A percentile compares a stretch with the other conserved stretches of the same genome.
phyloP scores from a whole-genome alignment of 2,888 invertebrate genomes.

The Argyresthia albistria region DNA sequence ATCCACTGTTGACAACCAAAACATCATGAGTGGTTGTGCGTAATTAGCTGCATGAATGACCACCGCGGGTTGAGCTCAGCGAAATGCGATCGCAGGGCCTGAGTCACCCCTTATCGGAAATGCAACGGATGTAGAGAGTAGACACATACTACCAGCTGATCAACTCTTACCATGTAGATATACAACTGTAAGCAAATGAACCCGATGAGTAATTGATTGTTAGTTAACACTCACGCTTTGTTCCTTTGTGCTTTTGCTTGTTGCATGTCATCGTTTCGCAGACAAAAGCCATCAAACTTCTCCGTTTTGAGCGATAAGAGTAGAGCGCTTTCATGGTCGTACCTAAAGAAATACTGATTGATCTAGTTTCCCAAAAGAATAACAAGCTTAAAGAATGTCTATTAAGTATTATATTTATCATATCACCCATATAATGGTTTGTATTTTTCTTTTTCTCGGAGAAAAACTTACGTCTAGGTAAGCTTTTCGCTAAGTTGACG shows the following conservation, averaged over 20 bases:
- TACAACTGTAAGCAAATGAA: constrained; percentile 33
- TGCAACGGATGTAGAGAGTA: constrained; percentile 55
- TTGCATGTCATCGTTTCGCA: constrained; percentile 1
- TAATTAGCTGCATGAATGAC: not conserved
- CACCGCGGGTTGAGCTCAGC: not conserved
- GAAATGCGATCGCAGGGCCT: constrained; percentile 14
- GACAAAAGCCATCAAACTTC: not conserved
- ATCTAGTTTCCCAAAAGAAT: too few species aligned
- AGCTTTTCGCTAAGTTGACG: too few species aligned
- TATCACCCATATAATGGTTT: too few species aligned
- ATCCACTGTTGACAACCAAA: not conserved
- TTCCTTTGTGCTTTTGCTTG: constrained; percentile 54
- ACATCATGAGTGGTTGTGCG: not conserved
- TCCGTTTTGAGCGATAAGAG: not conserved
- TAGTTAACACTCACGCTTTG: constrained; percentile 16
- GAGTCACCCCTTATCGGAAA: constrained; percentile 63
- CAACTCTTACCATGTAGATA: constrained; percentile 43
- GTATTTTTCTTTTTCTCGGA: too few species aligned
- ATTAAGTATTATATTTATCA: too few species aligned
- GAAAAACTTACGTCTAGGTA: too few species aligned
- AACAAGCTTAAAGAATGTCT: not conserved
- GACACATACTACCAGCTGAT: constrained; percentile 51
- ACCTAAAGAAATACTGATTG: too few species aligned
- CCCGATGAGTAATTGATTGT: constrained; percentile 51
- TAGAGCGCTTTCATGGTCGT: not conserved